These are phyloP conservation scores for Varroa destructor DNA, from an alignment of 1,140 invertebrate genomes.

Conservation along the genomic window DNA sequence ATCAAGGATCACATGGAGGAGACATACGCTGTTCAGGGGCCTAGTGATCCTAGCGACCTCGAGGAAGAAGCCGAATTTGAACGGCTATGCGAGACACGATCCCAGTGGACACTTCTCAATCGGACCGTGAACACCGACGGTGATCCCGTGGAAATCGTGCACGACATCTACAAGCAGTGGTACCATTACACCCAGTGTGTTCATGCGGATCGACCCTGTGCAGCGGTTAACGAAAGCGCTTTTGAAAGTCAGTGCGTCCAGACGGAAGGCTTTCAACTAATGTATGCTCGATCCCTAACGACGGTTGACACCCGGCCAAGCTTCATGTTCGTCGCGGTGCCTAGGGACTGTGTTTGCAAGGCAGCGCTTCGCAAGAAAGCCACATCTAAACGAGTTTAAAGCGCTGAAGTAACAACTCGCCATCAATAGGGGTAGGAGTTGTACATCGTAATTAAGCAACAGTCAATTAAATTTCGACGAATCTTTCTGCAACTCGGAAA, in stretches of 20 bases:
- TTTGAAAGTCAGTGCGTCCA: slow-evolving; percentile 15
- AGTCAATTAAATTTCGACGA: too few species aligned
- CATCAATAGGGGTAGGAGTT: too few species aligned
- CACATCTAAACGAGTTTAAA: too few species aligned
- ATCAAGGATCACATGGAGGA: slow-evolving; percentile 24
- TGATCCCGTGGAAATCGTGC: slow-evolving; percentile 14
- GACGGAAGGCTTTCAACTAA: slow-evolving; percentile 7
- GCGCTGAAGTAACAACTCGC: neutral
- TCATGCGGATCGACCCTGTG: neutral
- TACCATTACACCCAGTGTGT: slow-evolving; percentile 22
- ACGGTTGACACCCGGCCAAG: slow-evolving; percentile 3
- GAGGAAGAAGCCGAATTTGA: slow-evolving; percentile 1
- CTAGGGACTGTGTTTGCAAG: slow-evolving; percentile 19
- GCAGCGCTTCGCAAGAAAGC: too few species aligned
- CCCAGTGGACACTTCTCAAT: slow-evolving; percentile 19
- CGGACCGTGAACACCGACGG: slow-evolving; percentile 24
- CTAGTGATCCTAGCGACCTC: slow-evolving; percentile 1
- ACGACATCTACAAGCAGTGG: slow-evolving; percentile 24
- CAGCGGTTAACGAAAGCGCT: slow-evolving; percentile 2
- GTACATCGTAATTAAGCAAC: too few species aligned
- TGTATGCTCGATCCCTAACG: slow-evolving; percentile 1
- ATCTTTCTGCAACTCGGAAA: too few species aligned
- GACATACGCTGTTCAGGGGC: slow-evolving; percentile 16
- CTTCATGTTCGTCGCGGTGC: slow-evolving; percentile 21
- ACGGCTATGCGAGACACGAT: slow-evolving; percentile 3